These are phyloP conservation scores for Propithecus perrieri DNA, from an alignment of 2,797 vertebrate genomes.

Conservation along the genomic window DNA sequence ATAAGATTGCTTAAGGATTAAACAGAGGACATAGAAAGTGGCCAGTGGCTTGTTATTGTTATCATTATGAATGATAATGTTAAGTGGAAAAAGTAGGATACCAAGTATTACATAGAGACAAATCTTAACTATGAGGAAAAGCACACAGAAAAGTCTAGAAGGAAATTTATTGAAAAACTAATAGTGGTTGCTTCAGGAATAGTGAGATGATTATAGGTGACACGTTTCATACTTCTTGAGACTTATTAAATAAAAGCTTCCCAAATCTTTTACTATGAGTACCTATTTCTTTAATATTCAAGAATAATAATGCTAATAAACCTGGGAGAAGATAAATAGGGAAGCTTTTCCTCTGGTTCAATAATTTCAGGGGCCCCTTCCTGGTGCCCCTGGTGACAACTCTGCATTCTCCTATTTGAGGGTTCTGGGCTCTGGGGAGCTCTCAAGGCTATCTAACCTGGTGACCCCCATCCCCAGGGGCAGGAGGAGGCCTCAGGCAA, in stretches of 20 bases:
- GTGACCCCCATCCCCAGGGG: background rate
- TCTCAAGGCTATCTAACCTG: background rate
- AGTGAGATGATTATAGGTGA: background rate
- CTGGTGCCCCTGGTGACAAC: too few species aligned
- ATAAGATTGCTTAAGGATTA: background rate
- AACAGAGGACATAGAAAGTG: background rate
- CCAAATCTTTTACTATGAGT: background rate
- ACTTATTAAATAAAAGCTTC: background rate
- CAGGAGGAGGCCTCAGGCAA: background rate
- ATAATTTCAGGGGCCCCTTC: background rate
- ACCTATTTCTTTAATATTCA: background rate
- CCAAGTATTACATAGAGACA: background rate
- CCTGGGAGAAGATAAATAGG: background rate
- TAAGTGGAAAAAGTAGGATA: background rate
- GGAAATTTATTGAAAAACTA: background rate
- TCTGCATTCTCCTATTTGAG: background rate
- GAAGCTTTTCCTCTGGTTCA: background rate
- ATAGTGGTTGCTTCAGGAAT: background rate
- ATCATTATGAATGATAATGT: background rate
- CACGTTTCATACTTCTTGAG: background rate
- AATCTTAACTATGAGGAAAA: constrained; percentile 15
- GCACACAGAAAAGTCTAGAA: background rate
- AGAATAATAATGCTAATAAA: background rate
- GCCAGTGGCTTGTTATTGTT: background rate
- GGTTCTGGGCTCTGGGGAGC: background rate